Evolutionary conservation across 1,140 invertebrate species (phyloP), one percentile per base, ranked within the genome.

Genomic region (Drosophila repletoides): DNA sequence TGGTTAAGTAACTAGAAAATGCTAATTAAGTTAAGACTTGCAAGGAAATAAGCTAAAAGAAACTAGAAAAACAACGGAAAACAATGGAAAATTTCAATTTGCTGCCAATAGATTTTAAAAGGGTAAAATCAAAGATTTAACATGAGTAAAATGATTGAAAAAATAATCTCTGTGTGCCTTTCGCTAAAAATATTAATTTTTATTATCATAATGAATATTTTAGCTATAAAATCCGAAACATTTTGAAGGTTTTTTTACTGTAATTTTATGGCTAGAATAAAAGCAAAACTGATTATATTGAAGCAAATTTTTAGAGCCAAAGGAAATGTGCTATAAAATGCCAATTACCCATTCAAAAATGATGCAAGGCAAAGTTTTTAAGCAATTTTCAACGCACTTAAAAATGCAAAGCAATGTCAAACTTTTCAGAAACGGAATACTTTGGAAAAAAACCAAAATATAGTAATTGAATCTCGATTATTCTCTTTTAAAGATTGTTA

Each of bases 401-500:
- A 29, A 45, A 17, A 28, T 48, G 28, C 26, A 48, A 48, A 29
- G 41, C 41, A 45, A 29, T 28, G 45, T 15, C 15, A 33, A 48
- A 48, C 14, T 48, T 48, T 48, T 21, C 45, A 3, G 4, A 33
- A 48, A 31, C 26, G 28, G 26, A 24, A 46, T 29, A 31, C 41
- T 45, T 46, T n/a, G n/a, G n/a, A 14, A 14, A 1, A 15, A 0
- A n/a, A 41, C 14, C 24, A 45, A 3, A 45, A 6, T 31, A n/a
- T 46, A n/a, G 26, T 31, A 3, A 40, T 51, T 28, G 58, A 24
- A 51, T 22, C 5, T 29, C 2, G 7, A 40, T 14, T 4, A 26
- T n/a, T 41, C 31, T 41, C 17, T 29, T 28, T 17, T 33, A 7
- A n/a, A 15, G 21, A 38, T 63, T 28, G 38, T 63, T 53, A 28